A percentile compares a stretch with the other conserved stretches of the same genome.
Evolutionary conservation across 92 coral and sea anemone species (phyloP).

Genomic region (Metridium senile): DNA sequence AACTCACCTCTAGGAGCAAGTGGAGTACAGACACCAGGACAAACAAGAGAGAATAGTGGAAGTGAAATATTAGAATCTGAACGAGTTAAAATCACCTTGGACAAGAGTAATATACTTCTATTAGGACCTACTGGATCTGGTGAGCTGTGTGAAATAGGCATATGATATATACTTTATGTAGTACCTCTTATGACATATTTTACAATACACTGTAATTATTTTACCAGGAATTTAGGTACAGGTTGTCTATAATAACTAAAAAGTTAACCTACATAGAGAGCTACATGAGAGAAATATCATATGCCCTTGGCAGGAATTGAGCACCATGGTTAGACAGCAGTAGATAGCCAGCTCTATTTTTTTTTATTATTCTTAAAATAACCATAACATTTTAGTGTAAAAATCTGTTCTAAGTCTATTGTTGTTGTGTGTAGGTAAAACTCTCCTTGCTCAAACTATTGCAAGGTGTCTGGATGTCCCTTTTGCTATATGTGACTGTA

Average conservation of each 20-base stretch:
- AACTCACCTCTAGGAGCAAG: slow-evolving; percentile 98
- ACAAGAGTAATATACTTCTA: slow-evolving; percentile 92
- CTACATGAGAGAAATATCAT: too few relatives aligned
- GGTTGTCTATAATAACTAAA: too few relatives aligned
- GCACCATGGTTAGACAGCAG: too few relatives aligned
- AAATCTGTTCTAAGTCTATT: too few relatives aligned
- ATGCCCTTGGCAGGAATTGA: too few relatives aligned
- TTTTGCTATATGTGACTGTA: slow-evolving; percentile 98
- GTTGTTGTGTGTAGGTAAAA: slow-evolving; percentile 61
- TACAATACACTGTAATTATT: too few relatives aligned
- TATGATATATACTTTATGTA: too few relatives aligned
- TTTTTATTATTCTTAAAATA: too few relatives aligned
- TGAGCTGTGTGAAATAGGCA: background rate
- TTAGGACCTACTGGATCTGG: slow-evolving; percentile 99
- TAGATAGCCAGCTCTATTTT: too few relatives aligned
- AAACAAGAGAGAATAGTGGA: slow-evolving; percentile 65
- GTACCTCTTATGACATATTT: background rate
- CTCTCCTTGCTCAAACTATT: slow-evolving; percentile 94
- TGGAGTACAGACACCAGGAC: slow-evolving; percentile 78
- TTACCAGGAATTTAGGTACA: too few relatives aligned
- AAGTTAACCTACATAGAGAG: too few relatives aligned
- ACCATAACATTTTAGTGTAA: too few relatives aligned
- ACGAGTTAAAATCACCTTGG: slow-evolving; percentile 79
- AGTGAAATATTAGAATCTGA: slow-evolving; percentile 92
- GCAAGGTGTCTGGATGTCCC: slow-evolving; percentile 98